Evolutionary conservation across 2,797 vertebrate species (phyloP).

Genomic region (Hyperoplus immaculatus): DNA sequence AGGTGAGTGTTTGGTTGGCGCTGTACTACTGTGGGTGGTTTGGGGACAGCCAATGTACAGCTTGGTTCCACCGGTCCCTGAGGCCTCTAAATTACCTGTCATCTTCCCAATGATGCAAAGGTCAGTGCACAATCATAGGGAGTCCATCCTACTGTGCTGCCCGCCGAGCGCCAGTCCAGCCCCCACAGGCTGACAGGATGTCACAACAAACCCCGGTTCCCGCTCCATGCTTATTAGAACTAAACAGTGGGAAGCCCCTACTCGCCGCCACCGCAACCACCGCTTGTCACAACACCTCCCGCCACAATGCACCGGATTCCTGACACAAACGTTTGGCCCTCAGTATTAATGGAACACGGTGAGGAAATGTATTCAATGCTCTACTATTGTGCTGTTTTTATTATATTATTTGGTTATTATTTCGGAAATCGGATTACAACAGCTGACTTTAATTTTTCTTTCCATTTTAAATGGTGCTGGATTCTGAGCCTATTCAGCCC

Average conservation of each 20-base stretch:
- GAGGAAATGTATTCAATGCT: slow-evolving; percentile 8
- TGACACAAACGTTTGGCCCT: slow-evolving; percentile 40
- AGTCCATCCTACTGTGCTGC: slow-evolving; percentile 75
- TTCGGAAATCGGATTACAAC: neutral
- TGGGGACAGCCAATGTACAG: slow-evolving; percentile 72
- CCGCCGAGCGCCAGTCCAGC: slow-evolving; percentile 77
- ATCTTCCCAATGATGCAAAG: slow-evolving; percentile 89
- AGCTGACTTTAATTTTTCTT: neutral
- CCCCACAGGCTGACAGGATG: slow-evolving; percentile 83
- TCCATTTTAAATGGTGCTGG: neutral
- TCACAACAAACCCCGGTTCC: slow-evolving; percentile 76
- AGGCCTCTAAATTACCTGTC: slow-evolving; percentile 90
- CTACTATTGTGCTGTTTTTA: neutral
- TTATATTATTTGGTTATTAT: neutral
- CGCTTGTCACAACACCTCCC: slow-evolving; percentile 40
- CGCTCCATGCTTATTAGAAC: slow-evolving; percentile 78
- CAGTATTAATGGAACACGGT: slow-evolving; percentile 7
- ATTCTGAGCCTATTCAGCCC: slow-evolving; percentile 5
- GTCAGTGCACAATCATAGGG: slow-evolving; percentile 85
- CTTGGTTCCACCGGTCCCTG: slow-evolving; percentile 71
- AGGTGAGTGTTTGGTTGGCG: slow-evolving; percentile 60
- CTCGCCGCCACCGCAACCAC: slow-evolving; percentile 15
- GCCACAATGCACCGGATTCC: slow-evolving; percentile 60
- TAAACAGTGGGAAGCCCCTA: slow-evolving; percentile 69
- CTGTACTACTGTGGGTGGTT: slow-evolving; percentile 48